A percentile compares a stretch with the other conserved stretches of the same genome.
phyloP scores from a whole-genome alignment of 2,113 vertebrate genomes.

The Nycticebus coucang region DNA sequence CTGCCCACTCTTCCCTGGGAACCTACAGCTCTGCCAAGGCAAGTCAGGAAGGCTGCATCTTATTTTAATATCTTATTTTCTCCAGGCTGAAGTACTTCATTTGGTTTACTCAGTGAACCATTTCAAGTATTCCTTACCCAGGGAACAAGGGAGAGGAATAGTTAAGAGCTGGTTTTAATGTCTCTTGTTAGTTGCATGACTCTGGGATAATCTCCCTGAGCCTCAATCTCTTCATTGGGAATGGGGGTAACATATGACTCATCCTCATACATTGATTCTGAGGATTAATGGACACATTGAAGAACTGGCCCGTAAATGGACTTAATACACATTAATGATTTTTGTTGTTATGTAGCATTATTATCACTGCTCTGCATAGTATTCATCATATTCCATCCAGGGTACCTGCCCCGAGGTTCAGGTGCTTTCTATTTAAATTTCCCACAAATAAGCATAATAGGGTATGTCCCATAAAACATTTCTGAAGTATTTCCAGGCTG shows the following conservation, averaged over 20 bases:
- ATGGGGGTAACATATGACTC: not conserved
- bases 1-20: not conserved
- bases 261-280: not conserved
- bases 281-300: not conserved
- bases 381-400: not conserved
- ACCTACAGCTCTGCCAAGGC: not conserved
- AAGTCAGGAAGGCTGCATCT: not conserved
- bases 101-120: not conserved
- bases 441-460: not conserved
- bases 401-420: not conserved
- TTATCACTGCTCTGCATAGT: not conserved
- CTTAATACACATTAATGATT: not conserved
- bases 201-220: not conserved
- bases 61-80: not conserved
- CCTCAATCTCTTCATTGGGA: not conserved
- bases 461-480: not conserved
- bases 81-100: not conserved
- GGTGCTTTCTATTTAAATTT: not conserved
- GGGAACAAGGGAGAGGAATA: not conserved
- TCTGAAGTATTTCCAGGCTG: not conserved
- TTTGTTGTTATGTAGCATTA: not conserved
- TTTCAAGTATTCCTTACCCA: not conserved
- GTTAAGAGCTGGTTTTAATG: not conserved
- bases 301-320: not conserved
- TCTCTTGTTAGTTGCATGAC: not conserved